Evolutionary conservation across 2,888 invertebrate genomes (phyloP).

Genomic region (Philhelius pedissequus): DNA sequence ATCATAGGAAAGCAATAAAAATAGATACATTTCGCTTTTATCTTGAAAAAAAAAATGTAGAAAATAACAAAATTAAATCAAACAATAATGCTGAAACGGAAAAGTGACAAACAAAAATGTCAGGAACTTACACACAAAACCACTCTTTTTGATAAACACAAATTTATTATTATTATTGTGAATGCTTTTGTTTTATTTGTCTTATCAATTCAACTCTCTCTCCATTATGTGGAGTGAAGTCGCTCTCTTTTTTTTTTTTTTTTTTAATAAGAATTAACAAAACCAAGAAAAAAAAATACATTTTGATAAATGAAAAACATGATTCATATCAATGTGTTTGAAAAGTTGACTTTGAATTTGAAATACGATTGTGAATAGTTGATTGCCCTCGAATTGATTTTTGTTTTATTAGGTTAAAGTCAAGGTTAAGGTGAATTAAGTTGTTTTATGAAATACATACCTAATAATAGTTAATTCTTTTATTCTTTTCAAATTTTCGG

Average conservation of each 20-base stretch:
- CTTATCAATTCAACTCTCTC: conserved; percentile 49
- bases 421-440: conserved; percentile 60
- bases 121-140: conserved; percentile 19
- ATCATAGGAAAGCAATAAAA: conserved; percentile 1
- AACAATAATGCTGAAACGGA: conserved; percentile 5
- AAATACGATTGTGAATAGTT: conserved; percentile 48
- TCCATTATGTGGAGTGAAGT: not conserved
- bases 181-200: not conserved
- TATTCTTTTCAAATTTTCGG: not conserved
- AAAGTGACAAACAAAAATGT: conserved; percentile 2
- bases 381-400: conserved; percentile 67
- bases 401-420: conserved; percentile 68
- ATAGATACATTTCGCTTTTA: conserved; percentile 11
- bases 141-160: conserved; percentile 55
- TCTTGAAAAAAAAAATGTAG: not conserved
- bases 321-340: conserved; percentile 62
- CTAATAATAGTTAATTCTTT: not conserved
- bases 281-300: not conserved
- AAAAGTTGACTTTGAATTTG: conserved; percentile 51
- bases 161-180: conserved; percentile 3
- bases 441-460: conserved; percentile 4
- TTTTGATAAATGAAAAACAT: conserved; percentile 65
- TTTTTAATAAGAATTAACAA: not conserved
- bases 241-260: too few relatives aligned
- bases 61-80: not conserved